Evolutionary conservation across 1,140 invertebrate genomes (phyloP).

Genomic region (Papilio machaon): DNA sequence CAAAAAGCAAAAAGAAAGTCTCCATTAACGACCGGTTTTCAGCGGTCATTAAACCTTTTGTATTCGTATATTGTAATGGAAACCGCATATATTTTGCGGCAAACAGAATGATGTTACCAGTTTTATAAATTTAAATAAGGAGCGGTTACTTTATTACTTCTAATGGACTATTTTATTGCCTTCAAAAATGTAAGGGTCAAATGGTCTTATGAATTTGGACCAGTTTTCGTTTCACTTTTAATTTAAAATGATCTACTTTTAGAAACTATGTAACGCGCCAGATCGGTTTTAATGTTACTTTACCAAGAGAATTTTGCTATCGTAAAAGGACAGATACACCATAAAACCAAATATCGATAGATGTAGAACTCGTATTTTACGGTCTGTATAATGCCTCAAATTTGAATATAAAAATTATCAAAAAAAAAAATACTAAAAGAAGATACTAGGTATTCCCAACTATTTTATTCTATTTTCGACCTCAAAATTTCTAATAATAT

Average conservation of each 20-base stretch:
- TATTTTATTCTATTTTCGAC: neutral
- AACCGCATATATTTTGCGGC: slow-evolving; percentile 12
- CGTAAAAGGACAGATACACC: no score
- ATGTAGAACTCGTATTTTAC: no score
- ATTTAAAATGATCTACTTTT: slow-evolving; percentile 1
- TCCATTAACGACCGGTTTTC: slow-evolving; percentile 32
- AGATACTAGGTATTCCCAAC: neutral
- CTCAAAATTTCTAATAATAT: neutral
- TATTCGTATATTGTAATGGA: slow-evolving; percentile 35
- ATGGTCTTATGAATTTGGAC: slow-evolving; percentile 26
- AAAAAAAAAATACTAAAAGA: no score
- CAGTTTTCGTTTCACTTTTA: neutral
- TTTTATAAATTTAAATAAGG: slow-evolving; percentile 38
- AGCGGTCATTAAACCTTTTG: slow-evolving; percentile 33
- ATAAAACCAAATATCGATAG: no score
- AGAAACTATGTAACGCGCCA: neutral
- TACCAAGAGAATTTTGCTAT: neutral
- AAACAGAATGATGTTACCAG: slow-evolving; percentile 35
- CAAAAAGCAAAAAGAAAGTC: slow-evolving; percentile 45
- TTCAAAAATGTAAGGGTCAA: slow-evolving; percentile 23
- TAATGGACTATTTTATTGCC: slow-evolving; percentile 35
- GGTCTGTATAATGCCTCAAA: no score
- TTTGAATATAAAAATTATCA: no score
- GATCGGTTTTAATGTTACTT: neutral
- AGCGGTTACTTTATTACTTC: slow-evolving; percentile 37